These are phyloP conservation scores for Epinotia demarniana DNA, from an alignment of 2,888 invertebrate species.

Conservation along the genomic window DNA sequence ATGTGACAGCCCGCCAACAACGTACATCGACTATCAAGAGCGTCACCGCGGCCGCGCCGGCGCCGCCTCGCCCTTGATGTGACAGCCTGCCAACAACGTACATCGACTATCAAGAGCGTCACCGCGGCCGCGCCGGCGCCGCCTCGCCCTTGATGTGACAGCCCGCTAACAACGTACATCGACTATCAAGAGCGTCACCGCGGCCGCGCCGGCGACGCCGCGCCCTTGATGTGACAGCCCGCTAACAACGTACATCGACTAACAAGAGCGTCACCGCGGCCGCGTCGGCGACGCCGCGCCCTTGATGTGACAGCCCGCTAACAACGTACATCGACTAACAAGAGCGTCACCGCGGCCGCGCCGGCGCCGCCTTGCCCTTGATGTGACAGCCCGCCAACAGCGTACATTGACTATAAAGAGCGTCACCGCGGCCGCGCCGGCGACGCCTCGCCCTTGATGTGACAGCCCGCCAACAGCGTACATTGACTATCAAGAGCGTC, in stretches of 20 bases:
- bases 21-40: constrained; percentile 17
- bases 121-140: constrained; percentile 8
- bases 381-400: constrained; percentile 14
- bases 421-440: constrained; percentile 7
- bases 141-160: constrained; percentile 2
- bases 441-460: background rate
- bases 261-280: background rate
- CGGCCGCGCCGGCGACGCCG: constrained; percentile 7
- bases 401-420: constrained; percentile 17
- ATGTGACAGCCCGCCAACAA: constrained; percentile 14
- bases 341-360: background rate
- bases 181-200: constrained; percentile 7
- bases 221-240: constrained; percentile 8
- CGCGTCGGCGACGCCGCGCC: constrained; percentile 5
- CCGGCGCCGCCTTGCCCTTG: background rate
- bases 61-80: background rate
- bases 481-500: constrained; percentile 16
- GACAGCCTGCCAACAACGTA: constrained; percentile 11
- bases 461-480: constrained; percentile 11
- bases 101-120: constrained; percentile 16
- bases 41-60: constrained; percentile 7
- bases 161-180: constrained; percentile 9
- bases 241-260: constrained; percentile 11
- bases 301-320: constrained; percentile 9
- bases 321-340: constrained; percentile 11